Conservation (phyloP, 2,113 vertebrate genomes). For the Hoplias malabaricus region DNA sequence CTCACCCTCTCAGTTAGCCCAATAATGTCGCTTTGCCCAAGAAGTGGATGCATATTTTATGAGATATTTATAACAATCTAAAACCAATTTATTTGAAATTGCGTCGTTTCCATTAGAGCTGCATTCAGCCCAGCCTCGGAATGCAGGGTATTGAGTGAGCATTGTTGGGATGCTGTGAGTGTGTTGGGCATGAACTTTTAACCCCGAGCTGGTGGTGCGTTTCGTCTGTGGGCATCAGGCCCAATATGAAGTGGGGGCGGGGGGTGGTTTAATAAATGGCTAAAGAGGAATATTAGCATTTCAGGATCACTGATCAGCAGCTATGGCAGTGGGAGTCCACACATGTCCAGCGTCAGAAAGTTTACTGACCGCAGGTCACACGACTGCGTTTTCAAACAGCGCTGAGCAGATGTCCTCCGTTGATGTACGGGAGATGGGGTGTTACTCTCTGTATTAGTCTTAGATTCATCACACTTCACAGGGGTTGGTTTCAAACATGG, state of each 20-base stretch:
- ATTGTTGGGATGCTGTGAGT: neutral
- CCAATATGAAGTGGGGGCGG: neutral
- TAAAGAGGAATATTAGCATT: slow-evolving; percentile 32
- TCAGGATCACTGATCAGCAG: slow-evolving; percentile 43
- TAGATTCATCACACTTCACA: neutral
- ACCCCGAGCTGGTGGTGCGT: slow-evolving; percentile 37
- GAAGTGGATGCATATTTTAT: too few relatives aligned
- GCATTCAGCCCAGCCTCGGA: too few relatives aligned
- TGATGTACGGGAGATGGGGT: neutral
- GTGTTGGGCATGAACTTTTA: slow-evolving; percentile 39
- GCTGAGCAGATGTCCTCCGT: neutral
- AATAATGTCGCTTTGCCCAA: slow-evolving; percentile 10
- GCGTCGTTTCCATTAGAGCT: too few relatives aligned
- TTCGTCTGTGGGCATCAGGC: slow-evolving; percentile 32
- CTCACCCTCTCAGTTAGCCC: slow-evolving; percentile 10
- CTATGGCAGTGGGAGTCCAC: slow-evolving; percentile 31
- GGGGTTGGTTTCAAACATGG: too few relatives aligned
- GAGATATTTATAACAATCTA: too few relatives aligned
- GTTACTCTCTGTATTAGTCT: neutral
- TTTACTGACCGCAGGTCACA: slow-evolving; percentile 36
- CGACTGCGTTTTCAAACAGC: slow-evolving; percentile 6
- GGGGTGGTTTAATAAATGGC: slow-evolving; percentile 21
- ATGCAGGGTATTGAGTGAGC: neutral
- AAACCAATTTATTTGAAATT: too few relatives aligned
- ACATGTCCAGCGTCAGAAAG: slow-evolving; percentile 34